Evolutionary conservation across 2,797 vertebrate species (phyloP), one percentile per base, ranked within the genome.

Genomic region (Notolabrus celidotus): DNA sequence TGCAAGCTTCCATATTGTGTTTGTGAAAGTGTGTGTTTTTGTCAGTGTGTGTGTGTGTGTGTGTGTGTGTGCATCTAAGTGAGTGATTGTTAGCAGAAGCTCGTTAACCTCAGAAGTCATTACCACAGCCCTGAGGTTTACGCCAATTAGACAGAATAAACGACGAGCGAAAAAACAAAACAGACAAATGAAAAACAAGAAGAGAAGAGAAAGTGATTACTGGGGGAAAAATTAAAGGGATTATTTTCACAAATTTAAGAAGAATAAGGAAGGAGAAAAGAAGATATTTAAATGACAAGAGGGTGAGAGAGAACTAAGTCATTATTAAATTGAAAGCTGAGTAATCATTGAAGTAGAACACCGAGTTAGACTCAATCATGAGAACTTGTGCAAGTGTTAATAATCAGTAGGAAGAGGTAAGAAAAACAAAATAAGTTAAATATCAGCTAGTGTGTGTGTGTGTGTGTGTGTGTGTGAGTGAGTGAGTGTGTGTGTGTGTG

Each of bases 61-160:
- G 56, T 34, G 49, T 7, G 6, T 25, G 2, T 25, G 42, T 17
- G 57, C 7, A 34, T 50, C 55, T 19, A 54, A 63, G 66, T 77
- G 72, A 73, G 52, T 82, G 85, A 87, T 87, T 86, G 87, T 86
- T 84, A 86, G 79, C 89, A 88, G 89, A 74, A 85, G 81, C 85
- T 83, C 23, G 79, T 89, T 88, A 88, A 86, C 88, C 84, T 87
- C 81, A 80, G 70, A 78, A 89, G 83, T 87, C 80, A 75, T 86
- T 88, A 92, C 91, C 90, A 79, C 91, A 92, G 86, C 84, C 82
- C 86, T 62, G 85, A 85, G 87, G 86, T 88, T 91, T 87, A 79
- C 42, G 60, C 75, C 83, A 88, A 88, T 91, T 88, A 92, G 84
- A 69, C 73, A 75, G 84, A 88, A 82, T 79, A 83, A 89, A 83